These are phyloP conservation scores for Lasioglossum morio DNA, from an alignment of 2,888 invertebrate species.

Conservation along the genomic window DNA sequence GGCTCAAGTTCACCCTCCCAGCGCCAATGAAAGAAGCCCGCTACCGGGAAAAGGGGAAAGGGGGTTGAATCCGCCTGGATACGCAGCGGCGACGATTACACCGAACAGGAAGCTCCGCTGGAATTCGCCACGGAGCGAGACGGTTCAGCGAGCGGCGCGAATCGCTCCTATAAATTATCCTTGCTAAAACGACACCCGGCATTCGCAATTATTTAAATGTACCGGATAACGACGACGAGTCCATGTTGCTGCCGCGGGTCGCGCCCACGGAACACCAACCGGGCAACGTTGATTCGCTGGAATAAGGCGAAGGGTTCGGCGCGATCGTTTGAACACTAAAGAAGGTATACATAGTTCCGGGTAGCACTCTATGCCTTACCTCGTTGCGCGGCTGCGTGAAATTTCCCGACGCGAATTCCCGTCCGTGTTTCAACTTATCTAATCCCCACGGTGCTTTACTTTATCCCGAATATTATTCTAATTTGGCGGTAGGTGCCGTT, in stretches of 20 bases:
- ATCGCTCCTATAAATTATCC: conserved; percentile 83
- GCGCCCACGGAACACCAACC: conserved; percentile 27
- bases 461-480: conserved; percentile 8
- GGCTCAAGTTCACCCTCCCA: conserved; percentile 68
- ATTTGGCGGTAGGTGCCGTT: not conserved
- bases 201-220: conserved; percentile 84
- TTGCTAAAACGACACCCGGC: conserved; percentile 79
- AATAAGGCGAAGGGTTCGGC: conserved; percentile 5
- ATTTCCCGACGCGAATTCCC: not conserved
- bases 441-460: conserved; percentile 6
- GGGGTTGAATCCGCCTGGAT: conserved; percentile 65
- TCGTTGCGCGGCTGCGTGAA: not conserved
- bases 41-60: not conserved
- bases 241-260: conserved; percentile 33
- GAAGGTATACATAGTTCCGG: conserved; percentile 9
- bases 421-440: not conserved
- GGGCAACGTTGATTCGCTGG: conserved; percentile 17
- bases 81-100: conserved; percentile 62
- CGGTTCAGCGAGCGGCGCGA: conserved; percentile 76
- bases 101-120: conserved; percentile 56
- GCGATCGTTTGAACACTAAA: conserved; percentile 25
- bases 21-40: conserved; percentile 68
- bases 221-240: conserved; percentile 70
- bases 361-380: not conserved
- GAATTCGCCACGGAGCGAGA: conserved; percentile 80